Evolutionary conservation across 2,888 invertebrate genomes (phyloP).

Genomic region (Listrodromus nycthemerus): DNA sequence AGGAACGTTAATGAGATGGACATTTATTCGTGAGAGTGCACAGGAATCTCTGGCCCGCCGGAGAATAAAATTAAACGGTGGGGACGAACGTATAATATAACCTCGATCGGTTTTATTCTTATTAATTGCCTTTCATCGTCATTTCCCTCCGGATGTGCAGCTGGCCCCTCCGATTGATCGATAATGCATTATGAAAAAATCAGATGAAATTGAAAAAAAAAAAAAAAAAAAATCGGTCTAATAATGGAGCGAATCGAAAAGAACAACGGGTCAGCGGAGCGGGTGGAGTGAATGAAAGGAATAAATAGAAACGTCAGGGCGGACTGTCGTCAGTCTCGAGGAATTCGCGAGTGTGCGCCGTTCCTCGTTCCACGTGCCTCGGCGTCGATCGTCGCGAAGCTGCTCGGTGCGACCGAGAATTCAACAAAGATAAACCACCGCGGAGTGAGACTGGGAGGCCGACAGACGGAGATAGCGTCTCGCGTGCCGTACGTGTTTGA

Average conservation of each 20-base stretch:
- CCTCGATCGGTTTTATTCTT: slow-evolving; percentile 47
- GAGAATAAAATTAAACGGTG: slow-evolving; percentile 1
- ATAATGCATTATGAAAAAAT: slow-evolving; percentile 24
- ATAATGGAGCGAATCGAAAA: slow-evolving; percentile 6
- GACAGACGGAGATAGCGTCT: background rate
- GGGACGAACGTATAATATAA: slow-evolving; percentile 25
- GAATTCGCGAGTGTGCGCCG: slow-evolving; percentile 2
- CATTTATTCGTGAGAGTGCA: slow-evolving; percentile 52
- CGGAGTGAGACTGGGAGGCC: background rate
- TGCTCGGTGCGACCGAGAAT: background rate
- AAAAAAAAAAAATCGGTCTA: too few relatives aligned
- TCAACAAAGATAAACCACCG: background rate
- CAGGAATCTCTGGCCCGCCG: background rate
- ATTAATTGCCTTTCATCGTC: slow-evolving; percentile 47
- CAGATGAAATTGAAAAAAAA: background rate
- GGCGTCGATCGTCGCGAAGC: background rate
- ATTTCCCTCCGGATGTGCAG: slow-evolving; percentile 7
- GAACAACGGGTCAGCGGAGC: background rate
- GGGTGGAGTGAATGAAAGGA: slow-evolving; percentile 15
- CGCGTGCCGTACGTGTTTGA: slow-evolving; percentile 20
- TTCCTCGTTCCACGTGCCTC: slow-evolving; percentile 5
- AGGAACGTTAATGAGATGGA: slow-evolving; percentile 60
- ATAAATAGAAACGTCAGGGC: slow-evolving; percentile 22
- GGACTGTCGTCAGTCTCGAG: slow-evolving; percentile 12
- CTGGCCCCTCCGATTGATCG: slow-evolving; percentile 4